phyloP scores from a whole-genome alignment of 2,113 vertebrate genomes.

The Macrotus californicus region DNA sequence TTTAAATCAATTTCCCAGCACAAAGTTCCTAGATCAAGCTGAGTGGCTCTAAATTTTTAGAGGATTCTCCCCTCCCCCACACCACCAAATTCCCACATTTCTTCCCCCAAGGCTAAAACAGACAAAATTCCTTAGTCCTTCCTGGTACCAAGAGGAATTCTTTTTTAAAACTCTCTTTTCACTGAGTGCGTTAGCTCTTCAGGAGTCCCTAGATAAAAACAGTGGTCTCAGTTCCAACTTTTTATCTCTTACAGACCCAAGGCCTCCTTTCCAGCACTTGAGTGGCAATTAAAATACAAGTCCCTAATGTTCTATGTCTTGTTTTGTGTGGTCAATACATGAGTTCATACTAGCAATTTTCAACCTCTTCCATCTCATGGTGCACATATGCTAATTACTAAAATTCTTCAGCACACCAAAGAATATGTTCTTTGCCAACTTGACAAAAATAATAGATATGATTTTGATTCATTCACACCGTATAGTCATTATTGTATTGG shows the following conservation, averaged over 20 bases:
- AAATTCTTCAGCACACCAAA: too few species aligned
- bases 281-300: neutral
- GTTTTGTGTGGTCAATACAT: neutral
- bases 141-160: neutral
- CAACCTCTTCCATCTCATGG: too few species aligned
- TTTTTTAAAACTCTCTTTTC: conserved; percentile 14
- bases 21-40: neutral
- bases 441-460: too few species aligned
- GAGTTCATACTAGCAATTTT: neutral
- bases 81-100: too few species aligned
- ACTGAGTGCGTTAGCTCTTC: neutral
- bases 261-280: neutral
- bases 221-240: neutral
- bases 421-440: too few species aligned
- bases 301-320: neutral
- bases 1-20: neutral
- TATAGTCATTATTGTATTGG: too few species aligned
- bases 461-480: too few species aligned
- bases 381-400: too few species aligned
- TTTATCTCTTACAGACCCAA: neutral
- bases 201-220: neutral
- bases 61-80: neutral
- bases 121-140: neutral
- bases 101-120: neutral
- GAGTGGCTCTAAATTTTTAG: neutral